Conservation (phyloP, 1,140 invertebrate species). For the Sarcophaga bullata region DNA sequence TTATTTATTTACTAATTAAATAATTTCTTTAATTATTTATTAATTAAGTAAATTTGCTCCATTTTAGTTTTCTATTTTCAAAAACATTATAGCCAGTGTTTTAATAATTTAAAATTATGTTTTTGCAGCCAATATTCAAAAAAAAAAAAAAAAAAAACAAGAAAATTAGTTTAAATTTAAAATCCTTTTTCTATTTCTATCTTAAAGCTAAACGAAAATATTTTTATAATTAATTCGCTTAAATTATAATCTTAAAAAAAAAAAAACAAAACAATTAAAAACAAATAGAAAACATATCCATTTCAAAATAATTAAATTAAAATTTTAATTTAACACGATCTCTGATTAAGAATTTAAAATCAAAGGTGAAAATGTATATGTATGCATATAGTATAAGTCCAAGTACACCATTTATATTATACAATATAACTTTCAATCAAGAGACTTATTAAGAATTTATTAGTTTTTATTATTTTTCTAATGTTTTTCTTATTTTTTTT, state of each 20-base stretch:
- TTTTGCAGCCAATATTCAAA: neutral
- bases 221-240: neutral
- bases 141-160: neutral
- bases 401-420: neutral
- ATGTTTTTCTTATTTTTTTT: no score
- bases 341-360: constrained; percentile 2
- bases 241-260: constrained; percentile 13
- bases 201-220: neutral
- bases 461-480: constrained; percentile 7
- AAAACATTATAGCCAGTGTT: neutral
- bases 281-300: neutral
- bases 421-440: neutral
- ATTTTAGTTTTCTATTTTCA: no score
- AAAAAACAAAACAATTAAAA: neutral
- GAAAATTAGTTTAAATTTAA: constrained; percentile 4
- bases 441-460: constrained; percentile 22
- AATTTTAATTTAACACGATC: neutral
- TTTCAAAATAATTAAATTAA: neutral
- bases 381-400: neutral
- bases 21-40: no score
- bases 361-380: neutral
- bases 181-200: neutral
- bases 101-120: neutral
- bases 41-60: no score
- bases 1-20: no score